Evolutionary conservation across 1,140 invertebrate species (phyloP).

Genomic region (Goniozus legneri): DNA sequence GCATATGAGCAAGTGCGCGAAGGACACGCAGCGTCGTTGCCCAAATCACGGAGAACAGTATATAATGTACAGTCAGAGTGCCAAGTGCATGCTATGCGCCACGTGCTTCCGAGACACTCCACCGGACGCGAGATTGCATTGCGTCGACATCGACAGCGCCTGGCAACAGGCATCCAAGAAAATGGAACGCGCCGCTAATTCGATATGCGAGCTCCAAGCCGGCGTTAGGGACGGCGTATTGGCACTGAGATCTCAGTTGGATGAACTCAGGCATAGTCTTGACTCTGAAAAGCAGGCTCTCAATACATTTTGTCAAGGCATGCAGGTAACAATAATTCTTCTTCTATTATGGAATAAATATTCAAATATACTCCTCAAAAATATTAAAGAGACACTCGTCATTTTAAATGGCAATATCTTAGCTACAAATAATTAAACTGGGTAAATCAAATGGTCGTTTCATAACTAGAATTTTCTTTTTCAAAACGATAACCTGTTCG

Average conservation of each 20-base stretch:
- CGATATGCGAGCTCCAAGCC: conserved; percentile 61
- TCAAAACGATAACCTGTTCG: too few relatives aligned
- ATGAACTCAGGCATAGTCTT: conserved; percentile 64
- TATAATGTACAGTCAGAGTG: conserved; percentile 68
- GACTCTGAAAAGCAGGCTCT: conserved; percentile 66
- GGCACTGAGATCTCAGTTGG: conserved; percentile 63
- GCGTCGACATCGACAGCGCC: conserved; percentile 70
- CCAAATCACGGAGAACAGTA: conserved; percentile 66
- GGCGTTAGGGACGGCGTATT: conserved; percentile 64
- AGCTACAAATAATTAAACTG: too few relatives aligned
- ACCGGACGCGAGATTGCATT: conserved; percentile 62
- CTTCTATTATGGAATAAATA: too few relatives aligned
- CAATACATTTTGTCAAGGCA: conserved; percentile 65
- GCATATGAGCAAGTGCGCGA: conserved; percentile 67
- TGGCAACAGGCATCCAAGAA: conserved; percentile 66
- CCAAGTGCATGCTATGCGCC: conserved; percentile 67
- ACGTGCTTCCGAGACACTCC: conserved; percentile 69
- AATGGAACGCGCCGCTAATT: conserved; percentile 59
- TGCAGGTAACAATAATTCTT: conserved; percentile 42
- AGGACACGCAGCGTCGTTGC: conserved; percentile 66
- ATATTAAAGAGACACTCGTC: too few relatives aligned
- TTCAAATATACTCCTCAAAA: too few relatives aligned
- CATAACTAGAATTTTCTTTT: too few relatives aligned
- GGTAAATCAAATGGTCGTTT: too few relatives aligned
- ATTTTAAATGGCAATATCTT: too few relatives aligned